Evolutionary conservation across 2,113 vertebrate species (phyloP), one percentile per base, ranked within the genome.

Genomic region (Pangasianodon gigas): DNA sequence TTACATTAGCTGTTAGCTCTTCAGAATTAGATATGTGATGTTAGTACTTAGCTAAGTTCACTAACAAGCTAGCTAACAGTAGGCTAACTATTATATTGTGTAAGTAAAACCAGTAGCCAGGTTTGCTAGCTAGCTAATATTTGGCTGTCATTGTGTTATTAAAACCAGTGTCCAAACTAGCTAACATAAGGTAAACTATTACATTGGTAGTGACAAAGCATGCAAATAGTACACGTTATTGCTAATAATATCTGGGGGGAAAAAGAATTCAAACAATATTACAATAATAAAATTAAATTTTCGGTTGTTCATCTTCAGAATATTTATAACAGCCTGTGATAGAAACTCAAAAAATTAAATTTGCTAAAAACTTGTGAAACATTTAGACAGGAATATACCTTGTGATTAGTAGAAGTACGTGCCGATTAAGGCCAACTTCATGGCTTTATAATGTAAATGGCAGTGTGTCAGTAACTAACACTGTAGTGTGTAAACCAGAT

Each of bases 401-500:
- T 24, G n/a, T 11, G 52, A 37, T 58, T 37, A 52, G 48, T 82
- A 83, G n/a, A 83, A 11, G 8, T 56, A 21, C 41, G 7, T 24
- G 81, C 2, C 4, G 29, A 29, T 81, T 11, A 51, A 74, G 21
- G 41, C 8, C 29, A 82, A 29, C 62, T n/a, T 81, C 11, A 9
- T 83, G 62, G 21, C 54, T 87, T 88, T 67, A 77, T 69, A 37
- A 1, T 1, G 37, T 37, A 83, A 88, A 88, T 90, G 81, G 32
- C 52, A 77, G 69, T 58, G 37, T n/a, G 58, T 88, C 29, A 85
- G 41, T 79, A 82, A 87, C 37, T 60, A 32, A 7, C 71, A 71
- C 18, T 24, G n/a, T 29, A 46, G 19, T 86, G 32, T 86, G 10
- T 75, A 48, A 91, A 75, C 41, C 60, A 60, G 32, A 60, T 62